A percentile compares a stretch with the other conserved stretches of the same genome.
Conservation (phyloP, 2,797 vertebrate genomes). For the Florisuga fusca region DNA sequence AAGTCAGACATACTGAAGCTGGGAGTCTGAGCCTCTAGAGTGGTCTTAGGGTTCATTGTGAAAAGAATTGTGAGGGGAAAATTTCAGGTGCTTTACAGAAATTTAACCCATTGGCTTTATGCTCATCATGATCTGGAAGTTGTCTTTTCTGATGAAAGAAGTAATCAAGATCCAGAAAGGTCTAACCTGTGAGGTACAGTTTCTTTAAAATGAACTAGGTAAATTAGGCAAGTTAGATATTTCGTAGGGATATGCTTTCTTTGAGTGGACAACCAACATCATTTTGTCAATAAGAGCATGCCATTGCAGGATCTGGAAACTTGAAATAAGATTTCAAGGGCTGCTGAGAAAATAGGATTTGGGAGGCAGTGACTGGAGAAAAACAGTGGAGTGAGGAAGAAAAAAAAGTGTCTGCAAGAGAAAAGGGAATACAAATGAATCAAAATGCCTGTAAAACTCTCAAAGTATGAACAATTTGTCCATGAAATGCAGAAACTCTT, state of each 20-base stretch:
- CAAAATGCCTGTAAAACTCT: not conserved
- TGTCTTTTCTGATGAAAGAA: not conserved
- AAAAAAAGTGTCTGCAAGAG: not conserved
- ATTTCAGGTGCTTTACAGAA: not conserved
- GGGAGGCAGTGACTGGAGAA: not conserved
- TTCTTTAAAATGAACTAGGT: not conserved
- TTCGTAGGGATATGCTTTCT: not conserved
- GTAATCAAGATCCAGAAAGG: not conserved
- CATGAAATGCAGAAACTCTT: not conserved
- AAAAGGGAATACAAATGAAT: not conserved
- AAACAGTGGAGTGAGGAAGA: not conserved
- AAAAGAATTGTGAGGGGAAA: not conserved
- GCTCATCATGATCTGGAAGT: not conserved
- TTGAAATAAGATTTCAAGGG: not conserved
- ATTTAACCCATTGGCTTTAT: not conserved
- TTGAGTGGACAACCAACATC: not conserved
- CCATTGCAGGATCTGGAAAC: not conserved
- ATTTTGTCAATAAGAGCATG: not conserved
- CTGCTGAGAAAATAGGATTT: not conserved
- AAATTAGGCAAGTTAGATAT: not conserved
- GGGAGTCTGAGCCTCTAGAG: not conserved
- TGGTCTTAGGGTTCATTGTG: not conserved
- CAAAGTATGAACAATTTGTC: not conserved
- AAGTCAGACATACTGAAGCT: not conserved
- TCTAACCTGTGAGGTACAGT: not conserved